A percentile compares a stretch with the other conserved stretches of the same genome.
Conservation (phyloP, 2,797 vertebrate genomes). For the Danio albolineatus region DNA sequence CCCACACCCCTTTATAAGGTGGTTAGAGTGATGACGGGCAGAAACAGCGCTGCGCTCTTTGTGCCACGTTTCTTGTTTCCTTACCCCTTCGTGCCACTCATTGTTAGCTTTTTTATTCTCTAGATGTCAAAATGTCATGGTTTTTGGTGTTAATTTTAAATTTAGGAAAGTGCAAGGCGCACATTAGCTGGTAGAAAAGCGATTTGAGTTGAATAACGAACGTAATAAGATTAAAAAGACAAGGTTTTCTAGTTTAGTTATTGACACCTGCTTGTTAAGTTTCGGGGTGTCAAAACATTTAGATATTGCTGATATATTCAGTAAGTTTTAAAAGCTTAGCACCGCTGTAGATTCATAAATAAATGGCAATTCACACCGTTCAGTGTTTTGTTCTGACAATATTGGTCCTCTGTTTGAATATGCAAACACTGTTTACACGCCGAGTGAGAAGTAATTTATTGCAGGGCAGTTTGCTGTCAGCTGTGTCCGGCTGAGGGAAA, state of each 20-base stretch:
- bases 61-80: conserved; percentile 49
- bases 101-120: neutral
- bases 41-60: neutral
- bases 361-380: neutral
- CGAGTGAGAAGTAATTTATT: neutral
- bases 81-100: neutral
- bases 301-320: accelerated
- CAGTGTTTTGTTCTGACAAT: too few relatives aligned
- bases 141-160: neutral
- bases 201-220: too few relatives aligned
- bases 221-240: accelerated
- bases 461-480: neutral
- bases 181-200: neutral
- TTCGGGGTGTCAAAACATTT: neutral
- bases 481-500: neutral
- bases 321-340: neutral
- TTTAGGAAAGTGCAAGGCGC: neutral
- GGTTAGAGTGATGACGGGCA: conserved; percentile 35
- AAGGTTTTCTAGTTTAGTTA: too few relatives aligned
- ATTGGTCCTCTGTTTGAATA: neutral
- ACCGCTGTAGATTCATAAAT: neutral
- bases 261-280: neutral
- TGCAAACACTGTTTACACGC: neutral
- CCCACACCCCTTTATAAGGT: neutral
- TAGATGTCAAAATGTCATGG: neutral